Evolutionary conservation across 1,140 invertebrate genomes (phyloP).

Genomic region (Doryteuthis pealeii): DNA sequence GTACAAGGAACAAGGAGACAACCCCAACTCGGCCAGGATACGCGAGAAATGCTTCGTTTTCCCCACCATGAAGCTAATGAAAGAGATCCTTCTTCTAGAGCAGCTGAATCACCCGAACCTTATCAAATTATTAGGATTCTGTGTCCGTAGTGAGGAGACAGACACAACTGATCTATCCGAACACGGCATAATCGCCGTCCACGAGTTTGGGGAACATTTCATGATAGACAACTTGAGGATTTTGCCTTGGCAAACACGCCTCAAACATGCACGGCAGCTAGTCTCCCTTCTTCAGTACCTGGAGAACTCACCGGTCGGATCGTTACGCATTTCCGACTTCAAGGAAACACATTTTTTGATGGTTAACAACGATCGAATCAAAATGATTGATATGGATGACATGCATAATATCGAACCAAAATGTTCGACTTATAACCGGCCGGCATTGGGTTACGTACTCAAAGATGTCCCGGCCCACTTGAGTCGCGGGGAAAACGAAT

Average conservation of each 20-base stretch:
- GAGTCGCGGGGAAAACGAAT: constrained; percentile 17
- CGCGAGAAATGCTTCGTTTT: constrained; percentile 43
- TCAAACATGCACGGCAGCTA: constrained; percentile 42
- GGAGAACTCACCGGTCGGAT: constrained; percentile 52
- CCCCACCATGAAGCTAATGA: constrained; percentile 56
- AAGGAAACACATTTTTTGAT: constrained; percentile 55
- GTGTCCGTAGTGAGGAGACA: constrained; percentile 52
- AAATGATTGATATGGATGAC: constrained; percentile 57
- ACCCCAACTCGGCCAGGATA: constrained; percentile 5
- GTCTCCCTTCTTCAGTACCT: constrained; percentile 49
- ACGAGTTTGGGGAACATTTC: constrained; percentile 47
- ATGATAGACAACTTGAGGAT: constrained; percentile 40
- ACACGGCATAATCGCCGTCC: constrained; percentile 49
- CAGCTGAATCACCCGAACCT: constrained; percentile 51
- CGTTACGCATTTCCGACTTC: constrained; percentile 51
- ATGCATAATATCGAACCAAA: constrained; percentile 54
- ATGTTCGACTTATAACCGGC: constrained; percentile 27
- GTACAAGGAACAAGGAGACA: constrained; percentile 16
- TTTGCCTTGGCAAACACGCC: constrained; percentile 37
- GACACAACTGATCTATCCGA: constrained; percentile 52
- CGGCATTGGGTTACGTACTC: neutral
- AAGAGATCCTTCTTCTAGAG: constrained; percentile 54
- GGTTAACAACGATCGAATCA: constrained; percentile 39
- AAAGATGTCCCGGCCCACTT: neutral
- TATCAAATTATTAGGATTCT: constrained; percentile 49